These are phyloP conservation scores for Ciconia maguari DNA, from an alignment of 2,113 vertebrate species.

Conservation along the genomic window DNA sequence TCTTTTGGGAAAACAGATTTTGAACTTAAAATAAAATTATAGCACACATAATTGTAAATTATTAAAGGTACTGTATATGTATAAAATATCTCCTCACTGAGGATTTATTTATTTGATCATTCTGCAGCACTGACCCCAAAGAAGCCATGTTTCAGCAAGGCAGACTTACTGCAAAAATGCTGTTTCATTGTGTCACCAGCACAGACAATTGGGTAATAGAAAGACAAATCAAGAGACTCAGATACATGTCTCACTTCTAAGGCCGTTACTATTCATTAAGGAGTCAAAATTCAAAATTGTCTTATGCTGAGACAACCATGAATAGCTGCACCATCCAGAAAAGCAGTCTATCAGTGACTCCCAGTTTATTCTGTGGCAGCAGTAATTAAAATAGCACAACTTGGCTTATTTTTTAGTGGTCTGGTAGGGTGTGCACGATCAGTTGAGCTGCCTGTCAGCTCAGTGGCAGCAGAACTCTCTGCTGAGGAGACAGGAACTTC, in stretches of 20 bases:
- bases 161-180: background rate
- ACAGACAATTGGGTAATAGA: rapidly evolving
- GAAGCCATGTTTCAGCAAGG: background rate
- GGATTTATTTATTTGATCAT: background rate
- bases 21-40: background rate
- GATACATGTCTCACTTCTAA: background rate
- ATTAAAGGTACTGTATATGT: background rate
- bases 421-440: rapidly evolving
- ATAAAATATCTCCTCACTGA: background rate
- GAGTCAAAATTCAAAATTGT: background rate
- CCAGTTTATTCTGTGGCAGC: background rate
- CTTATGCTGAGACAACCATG: background rate
- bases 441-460: background rate
- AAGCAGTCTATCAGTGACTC: background rate
- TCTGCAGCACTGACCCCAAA: background rate
- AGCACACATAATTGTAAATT: background rate
- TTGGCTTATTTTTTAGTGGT: background rate
- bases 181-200: background rate
- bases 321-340: background rate
- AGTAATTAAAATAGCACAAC: background rate
- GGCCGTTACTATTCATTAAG: background rate
- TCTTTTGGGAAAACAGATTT: background rate
- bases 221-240: background rate
- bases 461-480: background rate
- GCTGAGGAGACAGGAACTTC: background rate